Base-by-base conservation (phyloP, 2,113 vertebrate species). In the Lanius ludovicianus region DNA sequence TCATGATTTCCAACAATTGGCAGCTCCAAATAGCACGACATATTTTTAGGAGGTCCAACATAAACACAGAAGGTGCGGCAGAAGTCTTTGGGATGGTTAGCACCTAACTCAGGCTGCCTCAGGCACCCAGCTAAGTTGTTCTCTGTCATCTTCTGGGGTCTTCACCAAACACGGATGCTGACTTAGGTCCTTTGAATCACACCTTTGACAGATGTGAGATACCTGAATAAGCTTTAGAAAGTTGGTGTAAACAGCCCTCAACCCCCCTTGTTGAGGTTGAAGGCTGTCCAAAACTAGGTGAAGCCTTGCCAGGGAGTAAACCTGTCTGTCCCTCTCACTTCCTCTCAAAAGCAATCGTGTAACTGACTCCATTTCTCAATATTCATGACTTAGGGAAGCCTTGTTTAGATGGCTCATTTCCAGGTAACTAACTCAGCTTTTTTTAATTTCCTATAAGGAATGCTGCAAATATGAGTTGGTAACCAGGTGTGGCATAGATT, bases 401-500 rank as follows among this genome's bases (percentile, higher is more conserved):
- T 81, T 90, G 10, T 86, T 96, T 95, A 86, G 77, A 95, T 98
- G 98, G 98, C 97, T 55, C 63, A 59, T 95, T 97, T 98, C 98
- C 98, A 99, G 97, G 96, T 96, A 74, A 97, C 98, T 98, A 97
- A 97, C 91, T 98, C 98, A 97, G 96, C 97, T 98, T 98, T 98
- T 96, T 95, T 56, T 1, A 94, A 97, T 98, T 98, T 98, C 97
- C 97, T 97, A 97, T 96, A 93, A 98, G 96, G 98, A 99, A 98
- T 98, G 96, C 96, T 98, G 97, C 98, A 96, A 94, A 95, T 97
- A 98, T 96, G 97, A 98, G 93, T 87, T 96, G 94, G 98, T 98
- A 98, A 98, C 98, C 98, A 98, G 98, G 99, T 99, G 98, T 96
- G 97, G 98, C 98, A 95, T 94, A 90, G 91, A 98, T 97, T 98